Conservation (phyloP, 2,888 invertebrate genomes). For the Augochlorella aurata region DNA sequence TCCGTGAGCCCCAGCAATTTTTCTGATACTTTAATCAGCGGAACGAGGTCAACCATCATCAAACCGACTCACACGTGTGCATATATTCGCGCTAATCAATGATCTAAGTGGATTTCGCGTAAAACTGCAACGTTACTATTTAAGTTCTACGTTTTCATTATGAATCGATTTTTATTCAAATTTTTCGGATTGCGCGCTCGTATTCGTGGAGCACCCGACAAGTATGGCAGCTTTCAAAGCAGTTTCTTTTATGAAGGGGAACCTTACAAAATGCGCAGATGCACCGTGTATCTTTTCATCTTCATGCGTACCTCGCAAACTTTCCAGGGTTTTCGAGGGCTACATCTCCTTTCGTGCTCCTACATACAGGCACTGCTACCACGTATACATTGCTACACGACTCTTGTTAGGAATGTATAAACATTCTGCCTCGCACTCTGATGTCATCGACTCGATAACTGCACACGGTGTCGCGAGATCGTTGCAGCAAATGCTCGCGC, state of each 20-base stretch:
- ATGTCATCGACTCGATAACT: neutral
- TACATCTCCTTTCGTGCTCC: neutral
- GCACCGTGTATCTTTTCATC: neutral
- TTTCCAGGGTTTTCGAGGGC: neutral
- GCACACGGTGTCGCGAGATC: neutral
- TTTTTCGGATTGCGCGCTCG: neutral
- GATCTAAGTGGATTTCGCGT: neutral
- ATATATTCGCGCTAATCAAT: too few relatives aligned
- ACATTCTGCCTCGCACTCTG: neutral
- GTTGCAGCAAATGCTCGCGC: neutral
- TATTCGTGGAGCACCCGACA: neutral
- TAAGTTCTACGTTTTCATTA: neutral
- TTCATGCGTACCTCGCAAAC: neutral
- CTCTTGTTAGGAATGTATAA: conserved; percentile 11
- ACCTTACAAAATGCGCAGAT: neutral
- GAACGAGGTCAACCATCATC: too few relatives aligned
- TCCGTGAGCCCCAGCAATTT: too few relatives aligned
- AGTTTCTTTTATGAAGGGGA: neutral
- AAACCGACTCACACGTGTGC: too few relatives aligned
- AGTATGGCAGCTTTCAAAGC: neutral
- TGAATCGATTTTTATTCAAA: neutral
- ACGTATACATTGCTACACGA: neutral
- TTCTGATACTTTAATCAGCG: too few relatives aligned
- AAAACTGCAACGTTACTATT: neutral
- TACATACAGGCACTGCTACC: neutral